These are phyloP conservation scores for Brassicogethes aeneus DNA, from an alignment of 2,888 invertebrate species.

Conservation along the genomic window DNA sequence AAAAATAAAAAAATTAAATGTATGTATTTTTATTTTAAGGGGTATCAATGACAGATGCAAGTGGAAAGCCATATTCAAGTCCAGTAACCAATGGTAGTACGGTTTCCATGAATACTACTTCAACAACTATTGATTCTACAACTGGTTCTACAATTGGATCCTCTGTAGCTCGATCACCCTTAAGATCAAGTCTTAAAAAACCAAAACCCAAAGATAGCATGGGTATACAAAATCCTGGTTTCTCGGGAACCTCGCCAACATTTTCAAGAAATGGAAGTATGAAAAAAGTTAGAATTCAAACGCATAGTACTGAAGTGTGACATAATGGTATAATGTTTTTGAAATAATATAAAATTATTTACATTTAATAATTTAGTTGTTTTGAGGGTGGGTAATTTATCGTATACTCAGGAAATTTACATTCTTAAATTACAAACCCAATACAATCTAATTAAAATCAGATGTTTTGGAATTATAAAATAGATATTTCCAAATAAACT, in stretches of 20 bases:
- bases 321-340: conserved; percentile 6
- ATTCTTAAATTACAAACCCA: no score
- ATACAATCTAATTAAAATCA: no score
- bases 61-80: conserved; percentile 68
- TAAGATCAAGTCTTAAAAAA: conserved; percentile 74
- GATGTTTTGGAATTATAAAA: no score
- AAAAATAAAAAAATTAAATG: no score
- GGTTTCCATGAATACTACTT: conserved; percentile 64
- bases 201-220: conserved; percentile 53
- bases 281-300: conserved; percentile 86
- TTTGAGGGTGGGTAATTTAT: no score
- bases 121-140: conserved; percentile 53
- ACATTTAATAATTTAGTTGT: no score
- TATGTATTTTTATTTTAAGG: conserved; percentile 20
- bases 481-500: no score
- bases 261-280: conserved; percentile 77
- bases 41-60: conserved; percentile 80
- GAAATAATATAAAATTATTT: not conserved
- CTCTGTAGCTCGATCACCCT: conserved; percentile 49
- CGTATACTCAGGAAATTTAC: no score
- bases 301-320: conserved; percentile 84
- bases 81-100: conserved; percentile 52
- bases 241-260: conserved; percentile 75
- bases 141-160: conserved; percentile 45
- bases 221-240: conserved; percentile 82